Evolutionary conservation across 2,888 invertebrate genomes (phyloP).

Genomic region (Synanthedon andrenaeformis): DNA sequence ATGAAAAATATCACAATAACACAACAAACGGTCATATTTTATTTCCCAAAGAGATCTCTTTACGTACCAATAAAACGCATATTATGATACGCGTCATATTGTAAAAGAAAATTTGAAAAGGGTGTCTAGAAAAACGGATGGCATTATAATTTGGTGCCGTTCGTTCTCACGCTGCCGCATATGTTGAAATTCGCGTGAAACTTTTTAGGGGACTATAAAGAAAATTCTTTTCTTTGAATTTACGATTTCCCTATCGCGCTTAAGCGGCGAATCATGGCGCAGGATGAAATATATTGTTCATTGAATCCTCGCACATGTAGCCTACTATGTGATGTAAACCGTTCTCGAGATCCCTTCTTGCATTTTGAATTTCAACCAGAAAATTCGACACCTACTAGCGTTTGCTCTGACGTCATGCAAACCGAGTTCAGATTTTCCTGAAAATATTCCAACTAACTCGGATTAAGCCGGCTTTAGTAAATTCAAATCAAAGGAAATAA

Average conservation of each 20-base stretch:
- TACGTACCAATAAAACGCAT: slow-evolving; percentile 19
- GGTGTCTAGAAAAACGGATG: slow-evolving; percentile 47
- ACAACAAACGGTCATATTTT: slow-evolving; percentile 40
- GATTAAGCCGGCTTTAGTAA: too few relatives aligned
- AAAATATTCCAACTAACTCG: too few relatives aligned
- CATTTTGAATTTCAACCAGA: not conserved
- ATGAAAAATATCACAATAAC: slow-evolving; percentile 22
- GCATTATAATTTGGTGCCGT: slow-evolving; percentile 53
- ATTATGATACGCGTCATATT: slow-evolving; percentile 42
- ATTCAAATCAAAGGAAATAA: too few relatives aligned
- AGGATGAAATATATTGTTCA: slow-evolving; percentile 52
- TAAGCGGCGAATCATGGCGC: slow-evolving; percentile 60
- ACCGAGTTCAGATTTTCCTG: too few relatives aligned
- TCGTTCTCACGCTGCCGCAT: slow-evolving; percentile 41
- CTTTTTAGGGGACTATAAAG: slow-evolving; percentile 57
- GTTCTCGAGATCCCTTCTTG: not conserved
- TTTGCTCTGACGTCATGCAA: too few relatives aligned
- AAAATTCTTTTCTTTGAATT: slow-evolving; percentile 57
- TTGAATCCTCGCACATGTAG: slow-evolving; percentile 31
- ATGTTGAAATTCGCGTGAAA: slow-evolving; percentile 43
- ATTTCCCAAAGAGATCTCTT: slow-evolving; percentile 32
- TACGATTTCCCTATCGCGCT: slow-evolving; percentile 62
- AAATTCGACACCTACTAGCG: not conserved
- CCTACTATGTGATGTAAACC: not conserved
- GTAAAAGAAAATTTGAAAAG: slow-evolving; percentile 51